Base-by-base conservation (phyloP, 2,797 vertebrate species). In the Bucorvus abyssinicus region DNA sequence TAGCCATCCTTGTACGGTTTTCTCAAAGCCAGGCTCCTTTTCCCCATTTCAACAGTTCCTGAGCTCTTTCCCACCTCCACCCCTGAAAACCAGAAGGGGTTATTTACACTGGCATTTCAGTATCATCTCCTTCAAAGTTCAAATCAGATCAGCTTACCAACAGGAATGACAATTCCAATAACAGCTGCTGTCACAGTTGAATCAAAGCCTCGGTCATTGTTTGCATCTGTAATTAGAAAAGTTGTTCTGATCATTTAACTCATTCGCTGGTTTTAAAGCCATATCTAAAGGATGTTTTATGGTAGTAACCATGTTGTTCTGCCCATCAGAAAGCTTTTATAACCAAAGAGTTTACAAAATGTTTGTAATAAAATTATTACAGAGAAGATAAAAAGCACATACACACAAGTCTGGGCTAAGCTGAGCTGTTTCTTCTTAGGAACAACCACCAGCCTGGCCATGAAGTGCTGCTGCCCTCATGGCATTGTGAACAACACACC, bases 181-280 rank as follows among this genome's bases (percentile, higher is more conserved):
- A 99, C 98, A 38, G 99, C 99, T 68, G 99, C 98, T 36, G 99
- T 99, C 96, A 99, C 98, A 64, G 99, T 99, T 93, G 99, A 99
- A 93, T 98, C 98, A 74, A 99, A 98, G 94, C 98, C 98, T 97
- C 98, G 98, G 63, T 98, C 98, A 93, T 98, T 98, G 82, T 98
- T 98, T 30, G 98, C 98, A 96, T 99, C 99, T 99, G 98, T 30
- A 98, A 98, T 74, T 76, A 96, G 15, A 97, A 61, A 96, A 92
- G 36, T 68, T 6, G 12, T 49, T 92, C 44, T 53, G 61, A 75
- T 95, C n/a, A 95, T 29, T 90, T 94, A 65, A 82, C 18, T 76
- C 0, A 1, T 27, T 59, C 24, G 12, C 65, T 90, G 34, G 5
- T 57, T 91, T 68, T 74, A 87, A 81, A 67, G 40, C 45, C 13